A percentile compares a stretch with the other conserved stretches of the same genome.
phyloP scores from a whole-genome alignment of 2,888 invertebrate genomes.

The Drosophila nr. fundita region DNA sequence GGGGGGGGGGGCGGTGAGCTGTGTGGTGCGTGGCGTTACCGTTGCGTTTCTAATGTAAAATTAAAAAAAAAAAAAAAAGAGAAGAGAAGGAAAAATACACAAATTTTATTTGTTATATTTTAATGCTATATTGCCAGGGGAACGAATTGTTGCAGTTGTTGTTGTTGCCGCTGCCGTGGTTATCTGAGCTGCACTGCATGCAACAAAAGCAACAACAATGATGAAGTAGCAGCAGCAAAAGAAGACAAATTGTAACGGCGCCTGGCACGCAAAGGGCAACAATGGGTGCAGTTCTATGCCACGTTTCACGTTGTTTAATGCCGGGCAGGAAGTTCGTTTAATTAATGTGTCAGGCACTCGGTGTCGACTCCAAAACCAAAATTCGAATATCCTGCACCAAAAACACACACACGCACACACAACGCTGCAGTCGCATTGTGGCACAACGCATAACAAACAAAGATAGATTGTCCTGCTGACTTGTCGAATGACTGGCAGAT shows the following conservation, averaged over 20 bases:
- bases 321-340: constrained; percentile 51
- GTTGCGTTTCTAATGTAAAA: constrained; percentile 51
- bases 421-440: constrained; percentile 13
- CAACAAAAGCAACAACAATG: constrained; percentile 20
- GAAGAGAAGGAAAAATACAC: neutral
- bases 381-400: constrained; percentile 40
- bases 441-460: constrained; percentile 28
- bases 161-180: constrained; percentile 12
- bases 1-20: constrained; percentile 16
- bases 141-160: constrained; percentile 38
- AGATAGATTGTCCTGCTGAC: neutral
- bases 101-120: constrained; percentile 45
- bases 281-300: constrained; percentile 30
- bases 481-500: neutral
- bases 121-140: constrained; percentile 53
- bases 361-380: constrained; percentile 26
- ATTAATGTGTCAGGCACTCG: constrained; percentile 53
- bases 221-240: constrained; percentile 1
- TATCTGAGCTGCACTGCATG: constrained; percentile 40
- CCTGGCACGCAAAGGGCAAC: constrained; percentile 44
- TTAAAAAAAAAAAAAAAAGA: constrained; percentile 5
- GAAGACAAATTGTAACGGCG: constrained; percentile 25
- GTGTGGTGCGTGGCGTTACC: constrained; percentile 43
- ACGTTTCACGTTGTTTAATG: constrained; percentile 1
- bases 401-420: constrained; percentile 1